Evolutionary conservation across 2,888 invertebrate genomes (phyloP), one percentile per base, ranked within the genome.

Genomic region (Heliconius charithonia): DNA sequence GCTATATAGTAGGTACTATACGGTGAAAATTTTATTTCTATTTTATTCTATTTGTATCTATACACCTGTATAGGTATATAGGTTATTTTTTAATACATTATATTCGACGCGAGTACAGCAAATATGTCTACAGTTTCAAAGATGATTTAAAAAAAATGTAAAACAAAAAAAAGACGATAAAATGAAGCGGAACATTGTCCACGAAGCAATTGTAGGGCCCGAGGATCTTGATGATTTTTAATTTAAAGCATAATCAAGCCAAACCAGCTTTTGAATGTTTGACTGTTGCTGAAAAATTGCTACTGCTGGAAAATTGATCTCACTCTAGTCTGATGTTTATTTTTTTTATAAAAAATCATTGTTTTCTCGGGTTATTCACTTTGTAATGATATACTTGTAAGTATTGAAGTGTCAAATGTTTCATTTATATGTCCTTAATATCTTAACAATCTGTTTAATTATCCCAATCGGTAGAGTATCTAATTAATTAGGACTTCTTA

Each of bases 301-400:
- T 72, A 72, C 71, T 72, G 71, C 71, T 7, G 71, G n/a, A n/a
- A n/a, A 63, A 74, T 74, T 74, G 74, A 74, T 74, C 19, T 74
- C 74, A 66, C 51, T 77, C 77, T 72, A 79, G 76, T 77, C 75
- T 67, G 75, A 82, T 81, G 82, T 67, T 41, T 25, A 41, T 67
- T 72, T 56, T n/a, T 71, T 71, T 29, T 32, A 32, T 41, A 25
- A 67, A n/a, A 41, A 41, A 67, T 67, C 37, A 37, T 67, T 67
- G 67, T 37, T 67, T 67, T n/a, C n/a, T 37, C 0, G 13, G 6
- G 16, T 37, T 2, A 9, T n/a, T 9, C 32, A 4, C n/a, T 67
- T 67, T 32, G 6, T 37, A n/a, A n/a, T n/a, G 3, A n/a, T 37
- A 4, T 37, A 22, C 29, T 27, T 22, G 29, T 4, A 32, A 19